phyloP scores from a whole-genome alignment of 2,888 invertebrate species.

The Reticulitermes lucifugus region DNA sequence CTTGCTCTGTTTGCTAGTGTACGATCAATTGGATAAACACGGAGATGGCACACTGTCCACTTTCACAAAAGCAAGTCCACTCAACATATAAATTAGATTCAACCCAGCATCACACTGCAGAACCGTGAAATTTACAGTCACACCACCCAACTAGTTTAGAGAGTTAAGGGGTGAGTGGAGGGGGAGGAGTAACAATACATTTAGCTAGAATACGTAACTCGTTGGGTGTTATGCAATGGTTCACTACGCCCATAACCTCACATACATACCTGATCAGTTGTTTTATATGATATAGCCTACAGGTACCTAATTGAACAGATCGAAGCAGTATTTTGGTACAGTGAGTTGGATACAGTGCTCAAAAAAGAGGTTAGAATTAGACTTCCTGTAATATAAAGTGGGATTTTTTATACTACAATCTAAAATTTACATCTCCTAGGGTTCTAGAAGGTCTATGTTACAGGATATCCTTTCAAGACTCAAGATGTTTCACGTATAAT shows the following conservation, averaged over 20 bases:
- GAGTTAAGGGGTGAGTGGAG: neutral
- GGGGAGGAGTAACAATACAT: neutral
- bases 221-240: no score
- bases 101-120: neutral
- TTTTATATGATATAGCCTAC: neutral
- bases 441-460: no score
- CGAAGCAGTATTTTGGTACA: no score
- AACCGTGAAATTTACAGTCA: neutral
- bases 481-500: no score
- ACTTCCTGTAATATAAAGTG: no score
- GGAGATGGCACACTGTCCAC: neutral
- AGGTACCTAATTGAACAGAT: neutral
- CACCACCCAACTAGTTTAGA: neutral
- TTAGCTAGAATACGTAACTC: neutral
- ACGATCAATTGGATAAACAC: slow-evolving; percentile 21
- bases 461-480: no score
- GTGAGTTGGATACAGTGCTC: no score
- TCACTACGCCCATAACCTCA: neutral
- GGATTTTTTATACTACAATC: no score
- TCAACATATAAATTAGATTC: slow-evolving; percentile 25
- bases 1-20: neutral
- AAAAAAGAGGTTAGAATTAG: no score
- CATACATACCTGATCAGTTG: neutral
- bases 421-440: no score
- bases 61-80: slow-evolving; percentile 17